Conservation (phyloP, 2,113 vertebrate species). For the Diphyllodes magnificus region DNA sequence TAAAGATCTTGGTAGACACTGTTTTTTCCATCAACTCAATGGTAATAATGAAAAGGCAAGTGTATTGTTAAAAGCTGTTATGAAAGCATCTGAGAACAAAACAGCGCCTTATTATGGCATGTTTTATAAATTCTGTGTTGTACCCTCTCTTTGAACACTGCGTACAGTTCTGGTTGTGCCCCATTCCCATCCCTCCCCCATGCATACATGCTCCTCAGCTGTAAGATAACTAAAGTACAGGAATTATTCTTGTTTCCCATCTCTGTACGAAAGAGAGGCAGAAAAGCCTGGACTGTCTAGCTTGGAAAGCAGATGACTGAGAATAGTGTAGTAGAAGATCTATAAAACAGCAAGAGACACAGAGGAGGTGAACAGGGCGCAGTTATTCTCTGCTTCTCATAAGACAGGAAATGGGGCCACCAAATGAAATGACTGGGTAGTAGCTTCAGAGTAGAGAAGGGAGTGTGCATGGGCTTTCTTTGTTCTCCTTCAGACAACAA, state of each 20-base stretch:
- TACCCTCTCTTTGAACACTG: not conserved
- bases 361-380: not conserved
- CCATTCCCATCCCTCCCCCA: not conserved
- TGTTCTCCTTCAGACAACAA: conserved; percentile 58
- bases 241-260: not conserved
- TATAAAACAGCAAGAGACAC: not conserved
- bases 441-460: not conserved
- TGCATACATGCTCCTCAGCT: not conserved
- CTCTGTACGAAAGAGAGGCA: not conserved
- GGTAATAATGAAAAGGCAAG: conserved; percentile 1
- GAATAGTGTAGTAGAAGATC: not conserved
- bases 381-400: conserved; percentile 14
- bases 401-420: conserved; percentile 39
- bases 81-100: conserved; percentile 27
- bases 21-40: not conserved
- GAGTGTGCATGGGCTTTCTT: conserved; percentile 30
- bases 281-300: not conserved
- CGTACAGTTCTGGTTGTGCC: not conserved
- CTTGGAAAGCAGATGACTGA: not conserved
- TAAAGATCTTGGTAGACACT: not conserved
- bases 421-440: conserved; percentile 32
- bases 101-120: not conserved
- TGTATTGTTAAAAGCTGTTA: conserved; percentile 42
- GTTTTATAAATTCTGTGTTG: conserved; percentile 12
- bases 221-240: not conserved